A percentile compares a stretch with the other conserved stretches of the same genome.
phyloP scores from a whole-genome alignment of 92 coral and sea anemone genomes.

The Phenganax subtilis region DNA sequence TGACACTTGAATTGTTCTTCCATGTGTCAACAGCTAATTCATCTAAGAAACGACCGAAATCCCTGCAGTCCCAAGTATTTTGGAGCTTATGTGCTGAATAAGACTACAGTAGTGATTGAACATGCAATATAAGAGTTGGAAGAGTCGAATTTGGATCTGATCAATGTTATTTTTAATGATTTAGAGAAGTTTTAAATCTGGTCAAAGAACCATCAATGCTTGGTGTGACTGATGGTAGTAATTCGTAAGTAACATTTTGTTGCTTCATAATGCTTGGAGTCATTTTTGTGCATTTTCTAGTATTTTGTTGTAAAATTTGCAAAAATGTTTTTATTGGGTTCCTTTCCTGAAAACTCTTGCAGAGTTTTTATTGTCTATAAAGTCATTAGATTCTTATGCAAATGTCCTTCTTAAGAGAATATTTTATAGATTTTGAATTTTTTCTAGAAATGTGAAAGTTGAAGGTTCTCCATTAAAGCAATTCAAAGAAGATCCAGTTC shows the following conservation, averaged over 20 bases:
- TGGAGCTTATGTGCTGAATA: neutral
- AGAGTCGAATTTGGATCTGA: neutral
- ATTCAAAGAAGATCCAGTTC: constrained; percentile 29
- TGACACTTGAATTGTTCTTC: too few species aligned
- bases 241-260: constrained; percentile 22
- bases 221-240: constrained; percentile 12
- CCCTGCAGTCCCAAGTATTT: too few species aligned
- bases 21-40: too few species aligned
- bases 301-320: neutral
- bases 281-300: neutral
- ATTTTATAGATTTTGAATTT: neutral
- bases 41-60: too few species aligned
- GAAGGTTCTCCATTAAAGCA: constrained; percentile 38
- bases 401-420: too few species aligned
- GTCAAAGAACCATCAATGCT: constrained; percentile 39
- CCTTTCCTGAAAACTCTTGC: too few species aligned
- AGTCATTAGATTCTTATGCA: too few species aligned
- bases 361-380: too few species aligned
- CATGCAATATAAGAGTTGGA: too few species aligned
- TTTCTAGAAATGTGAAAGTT: constrained; percentile 36
- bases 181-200: constrained; percentile 32
- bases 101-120: neutral
- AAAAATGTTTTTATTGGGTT: too few species aligned
- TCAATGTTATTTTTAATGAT: neutral
- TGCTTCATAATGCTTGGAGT: neutral